Percentiles rank a stretch among this genome's conserved stretches.
These are phyloP conservation scores for Hemiprocne comata DNA, from an alignment of 2,113 vertebrate genomes.

Conservation along the genomic window DNA sequence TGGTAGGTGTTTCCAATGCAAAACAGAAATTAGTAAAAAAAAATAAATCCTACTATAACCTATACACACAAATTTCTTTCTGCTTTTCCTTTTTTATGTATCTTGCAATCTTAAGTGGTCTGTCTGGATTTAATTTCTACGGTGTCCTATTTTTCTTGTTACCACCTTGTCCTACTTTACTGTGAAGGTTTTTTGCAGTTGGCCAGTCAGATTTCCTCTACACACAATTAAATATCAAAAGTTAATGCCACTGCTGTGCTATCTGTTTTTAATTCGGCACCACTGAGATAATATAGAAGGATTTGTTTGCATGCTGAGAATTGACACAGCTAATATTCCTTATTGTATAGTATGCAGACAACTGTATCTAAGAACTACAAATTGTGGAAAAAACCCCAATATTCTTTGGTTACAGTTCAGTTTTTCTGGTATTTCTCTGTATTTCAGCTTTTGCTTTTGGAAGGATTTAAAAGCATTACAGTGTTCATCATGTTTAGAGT, in stretches of 20 bases:
- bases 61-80: background rate
- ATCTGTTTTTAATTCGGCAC: background rate
- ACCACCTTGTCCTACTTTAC: background rate
- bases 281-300: background rate
- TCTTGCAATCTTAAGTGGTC: background rate
- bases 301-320: background rate
- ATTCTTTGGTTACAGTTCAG: background rate
- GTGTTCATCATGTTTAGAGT: background rate
- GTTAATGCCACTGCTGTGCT: background rate
- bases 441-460: background rate
- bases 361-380: background rate
- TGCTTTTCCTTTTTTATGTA: background rate
- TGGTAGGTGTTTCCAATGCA: background rate
- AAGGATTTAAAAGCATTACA: background rate
- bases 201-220: background rate
- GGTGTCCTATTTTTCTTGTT: background rate
- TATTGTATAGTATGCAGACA: background rate
- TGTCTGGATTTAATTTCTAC: background rate
- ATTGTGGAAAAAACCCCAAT: too few relatives aligned
- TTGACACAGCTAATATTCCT: background rate
- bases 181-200: background rate
- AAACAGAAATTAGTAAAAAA: background rate
- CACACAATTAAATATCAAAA: background rate
- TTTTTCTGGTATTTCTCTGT: background rate
- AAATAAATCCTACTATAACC: rapidly evolving